Evolutionary conservation across 2,888 invertebrate species (phyloP).

Genomic region (Chymomyza caudatula): DNA sequence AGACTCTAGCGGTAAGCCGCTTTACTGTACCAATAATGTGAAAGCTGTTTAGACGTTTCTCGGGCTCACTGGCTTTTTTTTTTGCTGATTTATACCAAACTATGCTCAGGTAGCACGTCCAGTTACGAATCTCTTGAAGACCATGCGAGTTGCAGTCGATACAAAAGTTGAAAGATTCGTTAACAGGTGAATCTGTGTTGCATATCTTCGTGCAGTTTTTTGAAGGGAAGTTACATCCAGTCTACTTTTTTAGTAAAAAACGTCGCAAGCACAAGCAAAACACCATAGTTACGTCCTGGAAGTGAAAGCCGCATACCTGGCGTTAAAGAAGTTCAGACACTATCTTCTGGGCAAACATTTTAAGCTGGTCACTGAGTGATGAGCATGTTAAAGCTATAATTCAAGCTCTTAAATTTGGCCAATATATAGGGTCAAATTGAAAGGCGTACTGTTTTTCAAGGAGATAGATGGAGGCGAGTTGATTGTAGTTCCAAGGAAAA

Average conservation of each 20-base stretch:
- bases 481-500: no score
- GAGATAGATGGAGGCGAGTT: no score
- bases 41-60: conserved; percentile 14
- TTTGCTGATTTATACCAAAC: conserved; percentile 7
- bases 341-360: neutral
- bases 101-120: conserved; percentile 3
- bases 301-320: conserved; percentile 41
- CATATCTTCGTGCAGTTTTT: conserved; percentile 30
- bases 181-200: conserved; percentile 19
- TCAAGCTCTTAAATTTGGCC: neutral
- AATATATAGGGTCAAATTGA: neutral
- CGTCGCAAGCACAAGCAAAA: neutral
- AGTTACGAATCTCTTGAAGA: conserved; percentile 9
- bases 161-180: conserved; percentile 12
- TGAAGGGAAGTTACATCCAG: conserved; percentile 7
- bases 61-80: conserved; percentile 27
- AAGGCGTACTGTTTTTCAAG: no score
- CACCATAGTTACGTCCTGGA: conserved; percentile 42
- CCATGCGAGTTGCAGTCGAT: conserved; percentile 13
- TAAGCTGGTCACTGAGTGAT: neutral
- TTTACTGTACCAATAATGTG: neutral
- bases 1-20: neutral
- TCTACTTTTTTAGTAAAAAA: conserved; percentile 18
- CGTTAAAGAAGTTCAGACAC: conserved; percentile 48
- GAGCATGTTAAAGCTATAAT: neutral